phyloP scores from a whole-genome alignment of 2,797 vertebrate species.

The Danio kyathit region DNA sequence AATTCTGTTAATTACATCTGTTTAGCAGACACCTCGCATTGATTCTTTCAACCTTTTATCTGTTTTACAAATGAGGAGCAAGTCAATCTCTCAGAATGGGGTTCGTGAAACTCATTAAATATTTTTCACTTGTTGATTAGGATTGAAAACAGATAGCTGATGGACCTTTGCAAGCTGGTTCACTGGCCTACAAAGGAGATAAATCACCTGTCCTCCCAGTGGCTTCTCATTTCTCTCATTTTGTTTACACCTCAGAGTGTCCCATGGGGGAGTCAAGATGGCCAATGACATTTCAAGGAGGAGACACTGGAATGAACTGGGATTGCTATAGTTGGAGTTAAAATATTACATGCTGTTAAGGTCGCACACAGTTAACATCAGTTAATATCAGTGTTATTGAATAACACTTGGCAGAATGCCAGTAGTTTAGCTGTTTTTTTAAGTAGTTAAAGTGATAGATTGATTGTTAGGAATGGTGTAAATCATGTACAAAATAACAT shows the following conservation, averaged over 20 bases:
- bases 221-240: conserved; percentile 38
- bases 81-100: conserved; percentile 34
- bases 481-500: too few relatives aligned
- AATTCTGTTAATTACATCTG: conserved; percentile 70
- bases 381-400: neutral
- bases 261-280: conserved; percentile 20
- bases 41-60: conserved; percentile 62
- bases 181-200: conserved; percentile 66
- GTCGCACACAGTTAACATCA: neutral
- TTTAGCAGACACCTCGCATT: conserved; percentile 58
- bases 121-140: conserved; percentile 67
- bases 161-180: conserved; percentile 65
- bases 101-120: conserved; percentile 60
- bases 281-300: conserved; percentile 15
- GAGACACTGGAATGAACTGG: neutral
- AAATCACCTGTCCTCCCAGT: conserved; percentile 56
- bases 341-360: neutral
- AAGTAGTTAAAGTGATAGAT: too few relatives aligned
- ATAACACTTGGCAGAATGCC: neutral
- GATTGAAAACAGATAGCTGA: conserved; percentile 74
- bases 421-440: neutral
- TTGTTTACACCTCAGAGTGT: conserved; percentile 56
- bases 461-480: too few relatives aligned
- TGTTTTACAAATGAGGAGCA: conserved; percentile 55
- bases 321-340: conserved; percentile 9